These are phyloP conservation scores for Thunnus maccoyii DNA, from an alignment of 2,113 vertebrate genomes.

Conservation along the genomic window DNA sequence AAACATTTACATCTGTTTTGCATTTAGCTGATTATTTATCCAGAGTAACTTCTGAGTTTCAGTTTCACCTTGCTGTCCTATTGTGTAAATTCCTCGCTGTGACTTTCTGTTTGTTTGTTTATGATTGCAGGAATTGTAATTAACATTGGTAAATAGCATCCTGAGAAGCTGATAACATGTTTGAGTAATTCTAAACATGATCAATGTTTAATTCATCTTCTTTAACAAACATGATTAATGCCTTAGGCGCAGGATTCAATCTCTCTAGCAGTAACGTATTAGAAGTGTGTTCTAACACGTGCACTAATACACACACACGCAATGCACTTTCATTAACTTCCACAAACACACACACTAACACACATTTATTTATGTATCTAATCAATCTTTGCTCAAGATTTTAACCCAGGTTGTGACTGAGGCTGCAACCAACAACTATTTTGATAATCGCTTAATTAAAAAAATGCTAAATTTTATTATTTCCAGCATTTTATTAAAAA, in stretches of 20 bases:
- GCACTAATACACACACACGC: background rate
- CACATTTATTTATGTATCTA: background rate
- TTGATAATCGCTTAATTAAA: no score
- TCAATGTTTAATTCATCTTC: conserved; percentile 59
- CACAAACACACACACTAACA: background rate
- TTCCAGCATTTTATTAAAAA: no score
- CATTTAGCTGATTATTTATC: background rate
- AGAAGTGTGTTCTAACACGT: conserved; percentile 1
- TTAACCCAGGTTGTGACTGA: background rate
- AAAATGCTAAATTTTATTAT: no score
- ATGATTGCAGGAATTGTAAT: conserved; percentile 46
- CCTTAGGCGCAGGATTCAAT: conserved; percentile 21
- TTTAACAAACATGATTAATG: conserved; percentile 54
- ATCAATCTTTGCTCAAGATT: background rate
- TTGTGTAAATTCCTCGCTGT: background rate
- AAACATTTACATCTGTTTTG: background rate
- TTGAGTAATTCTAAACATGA: conserved; percentile 34
- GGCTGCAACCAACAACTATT: no score
- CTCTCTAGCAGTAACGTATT: conserved; percentile 20
- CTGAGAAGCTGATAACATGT: conserved; percentile 29
- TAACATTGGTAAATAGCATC: conserved; percentile 50
- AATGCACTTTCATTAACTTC: background rate
- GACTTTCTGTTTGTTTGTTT: conserved; percentile 25
- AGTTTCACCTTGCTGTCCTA: background rate
- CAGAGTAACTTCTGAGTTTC: background rate